Evolutionary conservation across 1,140 invertebrate species (phyloP).

Genomic region (Drosophila simulans): DNA sequence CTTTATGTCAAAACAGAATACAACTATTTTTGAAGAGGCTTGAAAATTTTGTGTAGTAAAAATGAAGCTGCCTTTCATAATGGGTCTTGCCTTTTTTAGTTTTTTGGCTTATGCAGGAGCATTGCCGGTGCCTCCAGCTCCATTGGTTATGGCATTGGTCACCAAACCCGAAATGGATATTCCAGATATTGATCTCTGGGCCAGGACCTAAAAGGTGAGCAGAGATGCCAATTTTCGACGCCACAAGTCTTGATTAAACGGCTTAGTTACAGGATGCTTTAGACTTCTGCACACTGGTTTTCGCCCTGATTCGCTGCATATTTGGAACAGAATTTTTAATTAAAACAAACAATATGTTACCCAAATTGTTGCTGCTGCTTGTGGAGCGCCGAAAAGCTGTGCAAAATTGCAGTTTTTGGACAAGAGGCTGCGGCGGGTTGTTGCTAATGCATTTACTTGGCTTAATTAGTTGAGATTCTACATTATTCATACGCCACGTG

Average conservation of each 20-base stretch:
- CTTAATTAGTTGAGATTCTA: slow-evolving; percentile 71
- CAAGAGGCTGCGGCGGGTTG: slow-evolving; percentile 25
- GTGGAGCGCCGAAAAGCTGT: slow-evolving; percentile 2
- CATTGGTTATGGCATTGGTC: background rate
- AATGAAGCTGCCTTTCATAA: background rate
- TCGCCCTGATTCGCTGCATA: background rate
- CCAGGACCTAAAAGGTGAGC: background rate
- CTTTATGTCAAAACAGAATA: background rate
- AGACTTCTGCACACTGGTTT: background rate
- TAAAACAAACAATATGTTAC: slow-evolving; percentile 63
- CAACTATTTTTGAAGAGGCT: background rate
- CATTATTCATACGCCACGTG: slow-evolving; percentile 73
- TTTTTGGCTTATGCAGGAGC: background rate
- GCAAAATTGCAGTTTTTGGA: slow-evolving; percentile 35
- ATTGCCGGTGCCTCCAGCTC: too few species aligned
- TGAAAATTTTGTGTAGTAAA: background rate
- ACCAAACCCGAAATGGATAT: slow-evolving; percentile 3
- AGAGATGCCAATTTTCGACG: background rate
- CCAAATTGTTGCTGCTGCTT: slow-evolving; percentile 34
- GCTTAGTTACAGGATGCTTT: slow-evolving; percentile 3
- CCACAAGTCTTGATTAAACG: background rate
- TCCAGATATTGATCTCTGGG: slow-evolving; percentile 5
- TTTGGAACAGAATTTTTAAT: slow-evolving; percentile 47
- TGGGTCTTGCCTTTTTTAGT: background rate
- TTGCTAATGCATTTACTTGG: slow-evolving; percentile 61